Base-by-base conservation (phyloP, 2,797 vertebrate genomes). In the Gallinago solitaria region DNA sequence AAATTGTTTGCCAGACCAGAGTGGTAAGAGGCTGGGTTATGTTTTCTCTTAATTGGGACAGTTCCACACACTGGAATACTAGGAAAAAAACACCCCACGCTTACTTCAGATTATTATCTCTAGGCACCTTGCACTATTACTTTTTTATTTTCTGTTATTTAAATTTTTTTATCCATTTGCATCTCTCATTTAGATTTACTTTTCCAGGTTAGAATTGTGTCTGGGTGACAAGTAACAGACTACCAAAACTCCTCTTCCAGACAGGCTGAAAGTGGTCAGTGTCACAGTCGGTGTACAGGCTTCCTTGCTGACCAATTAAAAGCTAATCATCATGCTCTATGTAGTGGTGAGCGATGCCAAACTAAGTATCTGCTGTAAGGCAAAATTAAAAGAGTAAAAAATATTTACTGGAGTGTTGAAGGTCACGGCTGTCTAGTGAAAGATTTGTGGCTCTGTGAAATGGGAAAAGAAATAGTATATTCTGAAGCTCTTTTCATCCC, bases 401-500 rank as follows among this genome's bases (percentile, higher is more conserved):
- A 91, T 84, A 96, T 87, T 97, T 90, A 81, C 69, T 85, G 74
- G 67, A 87, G 60, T 80, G 53, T 79, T 97, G 96, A 98, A 98
- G 96, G 98, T 98, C 98, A 98, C 28, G 27, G 90, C 77, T 93
- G 57, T 94, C 96, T 98, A 97, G 97, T 97, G 96, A 97, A 97
- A 73, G 48, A 88, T 90, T 95, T 97, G 89, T 78, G 85, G 96
- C 94, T 96, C 91, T 50, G 60, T 89, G 85, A 98, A 98, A 98
- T 97, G 97, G 97, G 95, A 97, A 96, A 50, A 87, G 75, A 96
- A 95, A 95, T 92, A 64, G 97, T 96, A 92, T 97, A 93, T 97
- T 98, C 92, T 94, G 75, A 97, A 97, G 94, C 78, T 89, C 95
- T 98, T 98, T 98, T 97, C 92, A 97, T 97, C 96, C 92, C 94